Evolutionary conservation across 2,113 vertebrate genomes (phyloP).

Genomic region (Catharus fuscescens): DNA sequence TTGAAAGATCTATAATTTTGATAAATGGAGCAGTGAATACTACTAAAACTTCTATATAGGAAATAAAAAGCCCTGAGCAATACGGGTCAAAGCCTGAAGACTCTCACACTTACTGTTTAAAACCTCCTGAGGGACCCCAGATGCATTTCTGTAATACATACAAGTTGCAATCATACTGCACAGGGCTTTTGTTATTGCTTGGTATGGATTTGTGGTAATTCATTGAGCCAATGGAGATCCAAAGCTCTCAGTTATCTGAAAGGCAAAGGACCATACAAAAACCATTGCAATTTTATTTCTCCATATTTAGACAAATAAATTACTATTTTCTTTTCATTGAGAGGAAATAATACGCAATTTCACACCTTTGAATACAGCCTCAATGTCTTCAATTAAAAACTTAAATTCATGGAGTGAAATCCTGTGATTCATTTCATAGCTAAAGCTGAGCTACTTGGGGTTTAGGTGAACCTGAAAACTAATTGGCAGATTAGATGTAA

Average conservation of each 20-base stretch:
- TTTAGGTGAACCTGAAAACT: constrained; percentile 58
- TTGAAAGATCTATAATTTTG: neutral
- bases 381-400: constrained; percentile 41
- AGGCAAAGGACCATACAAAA: neutral
- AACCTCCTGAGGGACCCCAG: neutral
- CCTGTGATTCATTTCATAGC: neutral
- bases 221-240: neutral
- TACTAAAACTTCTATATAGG: neutral
- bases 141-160: neutral
- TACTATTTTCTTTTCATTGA: neutral
- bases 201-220: neutral
- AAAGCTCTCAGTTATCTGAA: neutral
- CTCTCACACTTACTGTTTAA: neutral
- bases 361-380: neutral
- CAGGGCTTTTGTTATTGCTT: neutral
- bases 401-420: neutral
- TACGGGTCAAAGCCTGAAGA: neutral
- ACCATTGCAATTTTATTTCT: neutral
- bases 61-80: neutral
- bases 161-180: neutral
- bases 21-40: neutral
- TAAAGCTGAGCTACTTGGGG: constrained; percentile 1
- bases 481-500: constrained; percentile 51
- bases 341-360: neutral
- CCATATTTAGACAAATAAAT: neutral